Evolutionary conservation across 2,888 invertebrate genomes (phyloP), one percentile per base, ranked within the genome.

Genomic region (Acleris literana): DNA sequence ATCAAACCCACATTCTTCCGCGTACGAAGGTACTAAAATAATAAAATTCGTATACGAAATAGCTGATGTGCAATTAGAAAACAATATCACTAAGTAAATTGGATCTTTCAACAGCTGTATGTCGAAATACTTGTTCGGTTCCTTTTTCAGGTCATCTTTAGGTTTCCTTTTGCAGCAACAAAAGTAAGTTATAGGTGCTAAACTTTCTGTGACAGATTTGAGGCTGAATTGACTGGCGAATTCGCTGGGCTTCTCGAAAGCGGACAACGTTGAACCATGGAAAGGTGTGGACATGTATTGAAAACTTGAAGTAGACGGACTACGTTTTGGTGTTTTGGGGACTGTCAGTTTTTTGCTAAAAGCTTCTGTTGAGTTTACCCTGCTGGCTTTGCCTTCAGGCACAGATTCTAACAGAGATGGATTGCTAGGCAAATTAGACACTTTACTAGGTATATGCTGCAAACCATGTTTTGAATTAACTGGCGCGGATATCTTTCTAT

Each of bases 1-100:
- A 79, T 95, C 94, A 76, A 95, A 97, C 0, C 94, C 94, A 58
- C 96, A 88, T 29, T 94, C 93, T 6, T 94, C 84, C 0, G 97
- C 97, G 78, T 97, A 97, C 0, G 95, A 94, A 5, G 97, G 97
- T 20, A 97, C 93, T 18, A 97, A 81, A 58, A 97, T 97, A 1
- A 97, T 95, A 73, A 97, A 97, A 79, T 97, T 97, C 0, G 97
- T 97, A 76, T 97, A 97, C 68, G 97, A 96, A 58, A 97, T 96
- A 0, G 97, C 97, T 70, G 96, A 96, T 0, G 97, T 97, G 53
- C 96, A 97, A 76, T 97, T 97, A 0, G 97, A 97, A 76, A 97
- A 95, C 20, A 97, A 82, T 68, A 97, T 97, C 0, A 97, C 95
- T 63, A 97, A 89, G 78, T 97, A 97, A 57, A 97, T 93, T 0